Evolutionary conservation across 2,113 vertebrate species (phyloP).

Genomic region (Nerophis lumbriciformis): DNA sequence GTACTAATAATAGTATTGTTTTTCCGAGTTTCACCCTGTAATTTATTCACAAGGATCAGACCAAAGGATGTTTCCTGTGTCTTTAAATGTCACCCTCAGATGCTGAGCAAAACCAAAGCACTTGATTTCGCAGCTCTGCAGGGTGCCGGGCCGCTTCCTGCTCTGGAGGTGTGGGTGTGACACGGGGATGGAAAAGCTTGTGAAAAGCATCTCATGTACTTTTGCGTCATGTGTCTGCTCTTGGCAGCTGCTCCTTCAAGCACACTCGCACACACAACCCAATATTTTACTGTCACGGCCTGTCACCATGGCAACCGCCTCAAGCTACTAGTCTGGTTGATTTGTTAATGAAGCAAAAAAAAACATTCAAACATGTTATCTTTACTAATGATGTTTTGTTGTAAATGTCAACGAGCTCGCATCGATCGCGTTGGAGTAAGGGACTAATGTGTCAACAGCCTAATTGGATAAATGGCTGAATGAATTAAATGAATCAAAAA

Average conservation of each 20-base stretch:
- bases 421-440: slow-evolving; percentile 43
- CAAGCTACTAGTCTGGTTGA: slow-evolving; percentile 52
- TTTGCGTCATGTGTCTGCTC: slow-evolving; percentile 11
- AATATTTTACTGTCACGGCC: slow-evolving; percentile 51
- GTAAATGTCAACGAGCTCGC: slow-evolving; percentile 39
- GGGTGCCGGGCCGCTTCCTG: slow-evolving; percentile 10
- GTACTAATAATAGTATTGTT: not conserved
- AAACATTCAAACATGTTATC: slow-evolving; percentile 13
- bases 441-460: slow-evolving; percentile 42
- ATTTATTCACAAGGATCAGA: not conserved
- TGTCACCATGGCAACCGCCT: slow-evolving; percentile 65
- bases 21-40: not conserved
- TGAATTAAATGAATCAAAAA: too few species aligned
- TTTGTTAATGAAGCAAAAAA: slow-evolving; percentile 13
- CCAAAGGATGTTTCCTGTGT: not conserved
- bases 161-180: slow-evolving; percentile 37
- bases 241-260: slow-evolving; percentile 51
- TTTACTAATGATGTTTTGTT: slow-evolving; percentile 32
- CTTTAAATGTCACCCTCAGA: slow-evolving; percentile 35
- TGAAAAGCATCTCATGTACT: not conserved
- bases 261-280: slow-evolving; percentile 20
- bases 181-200: slow-evolving; percentile 13
- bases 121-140: slow-evolving; percentile 25
- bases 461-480: slow-evolving; percentile 8
- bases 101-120: slow-evolving; percentile 28